phyloP scores from a whole-genome alignment of 2,888 invertebrate species.

The Polyploca ridens region DNA sequence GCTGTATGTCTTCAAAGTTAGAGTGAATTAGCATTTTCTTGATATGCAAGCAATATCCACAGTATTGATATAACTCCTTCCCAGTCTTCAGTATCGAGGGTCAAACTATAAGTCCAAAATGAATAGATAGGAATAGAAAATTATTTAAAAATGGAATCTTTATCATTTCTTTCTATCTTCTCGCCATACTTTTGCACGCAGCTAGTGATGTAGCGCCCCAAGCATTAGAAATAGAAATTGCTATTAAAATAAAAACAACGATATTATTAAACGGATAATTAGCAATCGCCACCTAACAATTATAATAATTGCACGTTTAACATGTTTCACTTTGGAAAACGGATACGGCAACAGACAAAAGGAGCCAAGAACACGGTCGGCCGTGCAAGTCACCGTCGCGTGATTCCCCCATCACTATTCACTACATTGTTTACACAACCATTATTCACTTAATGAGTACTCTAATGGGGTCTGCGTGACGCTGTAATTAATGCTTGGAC shows the following conservation, averaged over 20 bases:
- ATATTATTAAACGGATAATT: not conserved
- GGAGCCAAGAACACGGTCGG: conserved; percentile 47
- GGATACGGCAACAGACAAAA: conserved; percentile 41
- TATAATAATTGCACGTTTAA: conserved; percentile 55
- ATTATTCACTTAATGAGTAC: conserved; percentile 72
- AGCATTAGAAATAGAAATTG: not conserved
- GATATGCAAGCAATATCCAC: too few relatives aligned
- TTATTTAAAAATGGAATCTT: too few relatives aligned
- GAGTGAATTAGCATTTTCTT: too few relatives aligned
- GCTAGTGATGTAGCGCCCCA: too few relatives aligned
- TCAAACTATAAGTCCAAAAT: too few relatives aligned
- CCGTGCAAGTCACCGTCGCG: conserved; percentile 69
- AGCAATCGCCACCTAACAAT: conserved; percentile 26
- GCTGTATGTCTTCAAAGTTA: too few relatives aligned
- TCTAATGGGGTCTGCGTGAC: conserved; percentile 64
- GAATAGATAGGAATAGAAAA: too few relatives aligned
- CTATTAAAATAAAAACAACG: not conserved
- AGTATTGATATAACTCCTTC: too few relatives aligned
- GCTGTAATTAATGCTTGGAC: conserved; percentile 66
- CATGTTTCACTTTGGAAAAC: conserved; percentile 57
- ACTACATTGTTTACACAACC: conserved; percentile 68
- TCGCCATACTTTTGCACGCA: too few relatives aligned
- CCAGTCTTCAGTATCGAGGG: too few relatives aligned
- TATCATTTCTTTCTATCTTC: too few relatives aligned
- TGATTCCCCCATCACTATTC: conserved; percentile 69